Evolutionary conservation across 2,888 invertebrate genomes (phyloP).

Genomic region (Opisthograptis luteolata): DNA sequence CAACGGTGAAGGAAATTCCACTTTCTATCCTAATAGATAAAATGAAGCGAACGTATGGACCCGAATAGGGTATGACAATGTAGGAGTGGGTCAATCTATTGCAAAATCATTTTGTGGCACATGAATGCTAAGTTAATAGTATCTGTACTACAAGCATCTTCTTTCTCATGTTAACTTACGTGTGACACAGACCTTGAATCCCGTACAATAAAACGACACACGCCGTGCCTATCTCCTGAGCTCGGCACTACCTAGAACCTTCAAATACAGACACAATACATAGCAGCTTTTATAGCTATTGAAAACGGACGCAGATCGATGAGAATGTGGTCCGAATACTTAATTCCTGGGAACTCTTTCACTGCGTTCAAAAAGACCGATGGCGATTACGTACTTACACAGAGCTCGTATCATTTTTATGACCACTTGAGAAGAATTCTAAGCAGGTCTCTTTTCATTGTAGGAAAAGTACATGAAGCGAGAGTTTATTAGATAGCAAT

Average conservation of each 20-base stretch:
- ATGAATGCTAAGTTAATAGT: too few species aligned
- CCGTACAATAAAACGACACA: constrained; percentile 1
- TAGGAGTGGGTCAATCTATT: too few species aligned
- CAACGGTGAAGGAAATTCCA: too few species aligned
- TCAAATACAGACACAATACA: constrained; percentile 16
- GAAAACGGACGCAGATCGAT: constrained; percentile 30
- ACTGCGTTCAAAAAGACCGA: constrained; percentile 35
- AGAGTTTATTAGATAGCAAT: too few species aligned
- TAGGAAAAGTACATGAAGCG: constrained; percentile 8
- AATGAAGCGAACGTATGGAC: too few species aligned
- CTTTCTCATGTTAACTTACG: too few species aligned
- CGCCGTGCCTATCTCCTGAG: neutral
- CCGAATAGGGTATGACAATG: too few species aligned
- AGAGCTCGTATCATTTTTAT: constrained; percentile 39
- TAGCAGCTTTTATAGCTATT: constrained; percentile 29
- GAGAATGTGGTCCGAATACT: constrained; percentile 33
- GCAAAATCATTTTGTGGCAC: too few species aligned
- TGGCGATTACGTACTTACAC: constrained; percentile 32
- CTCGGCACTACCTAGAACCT: constrained; percentile 9
- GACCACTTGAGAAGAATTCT: constrained; percentile 33
- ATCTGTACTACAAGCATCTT: too few species aligned
- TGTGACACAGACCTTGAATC: neutral
- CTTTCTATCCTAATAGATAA: too few species aligned
- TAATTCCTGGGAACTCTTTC: constrained; percentile 39
- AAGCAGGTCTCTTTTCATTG: constrained; percentile 25